Evolutionary conservation across 2,888 invertebrate genomes (phyloP), one percentile per base, ranked within the genome.

Genomic region (Digitonthophagus gazella): DNA sequence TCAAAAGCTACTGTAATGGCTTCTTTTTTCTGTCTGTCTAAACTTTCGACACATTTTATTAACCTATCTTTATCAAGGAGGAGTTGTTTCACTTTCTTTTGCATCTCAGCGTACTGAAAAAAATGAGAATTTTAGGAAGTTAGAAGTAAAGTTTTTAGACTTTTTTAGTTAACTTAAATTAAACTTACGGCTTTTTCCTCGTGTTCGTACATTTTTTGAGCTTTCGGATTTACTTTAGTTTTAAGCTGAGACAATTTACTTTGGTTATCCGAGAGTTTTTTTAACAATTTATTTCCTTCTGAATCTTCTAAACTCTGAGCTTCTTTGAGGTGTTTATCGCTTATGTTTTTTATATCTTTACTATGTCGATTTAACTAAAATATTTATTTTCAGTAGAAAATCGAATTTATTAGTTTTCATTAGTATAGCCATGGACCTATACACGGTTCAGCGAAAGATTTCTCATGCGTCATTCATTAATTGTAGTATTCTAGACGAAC

Each of bases 11-110:
- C 85, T 67, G 89, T 84, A 14, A 98, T 84, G 6, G 95, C 93
- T 73, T 88, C 87, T 77, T 92, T 91, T 83, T 98, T 98, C 84
- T 96, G 94, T 77, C 92, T 90, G 82, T 99, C 98, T 79, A 98
- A 86, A 79, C 94, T 92, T 15, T 87, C 86, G 77, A 99, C 97
- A 15, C 96, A 92, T 67, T 89, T 85, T 57, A 89, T 83, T 57
- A 96, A 88, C 77, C 91, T 91, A 15, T 85, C 84, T 76, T 90
- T 91, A 79, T 96, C 95, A 71, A 87, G 86, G 74, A 91, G 87
- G 1, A 95, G 89, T 70, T 90, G 89, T 67, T 84, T 83, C 73
- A 88, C 86, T 77, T 90, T 91, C 74, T 86, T 86, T 76, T 88
- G 80, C 74, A 91, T 82, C 67, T 89, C 88, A 69, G 85, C 85